Evolutionary conservation across 2,888 invertebrate genomes (phyloP).

Genomic region (Spisula subtruncata): DNA sequence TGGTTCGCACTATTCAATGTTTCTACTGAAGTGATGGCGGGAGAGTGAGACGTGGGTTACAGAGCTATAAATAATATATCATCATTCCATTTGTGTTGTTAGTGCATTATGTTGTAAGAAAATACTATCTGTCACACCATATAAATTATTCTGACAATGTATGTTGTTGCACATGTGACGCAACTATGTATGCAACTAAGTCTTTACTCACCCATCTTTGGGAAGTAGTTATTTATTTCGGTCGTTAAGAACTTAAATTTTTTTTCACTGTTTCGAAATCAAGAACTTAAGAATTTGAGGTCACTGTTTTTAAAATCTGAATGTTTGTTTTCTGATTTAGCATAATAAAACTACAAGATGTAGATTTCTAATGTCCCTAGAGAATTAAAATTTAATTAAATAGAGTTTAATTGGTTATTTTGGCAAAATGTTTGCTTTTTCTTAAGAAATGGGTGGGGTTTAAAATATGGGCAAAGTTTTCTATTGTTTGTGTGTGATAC

Average conservation of each 20-base stretch:
- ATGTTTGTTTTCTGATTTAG: background rate
- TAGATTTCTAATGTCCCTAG: background rate
- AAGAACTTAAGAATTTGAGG: no score
- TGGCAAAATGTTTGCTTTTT: background rate
- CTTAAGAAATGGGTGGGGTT: background rate
- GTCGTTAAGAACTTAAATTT: no score
- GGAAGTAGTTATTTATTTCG: no score
- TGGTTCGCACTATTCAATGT: slow-evolving; percentile 52
- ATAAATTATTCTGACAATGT: background rate
- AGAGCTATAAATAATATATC: background rate
- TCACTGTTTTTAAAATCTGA: no score
- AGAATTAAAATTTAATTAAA: background rate
- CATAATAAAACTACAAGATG: background rate
- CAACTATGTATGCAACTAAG: background rate
- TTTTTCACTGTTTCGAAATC: no score
- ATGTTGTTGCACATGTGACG: background rate
- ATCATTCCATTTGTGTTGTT: slow-evolving; percentile 43
- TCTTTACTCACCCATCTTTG: background rate
- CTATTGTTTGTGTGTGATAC: background rate
- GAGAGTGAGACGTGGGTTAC: background rate
- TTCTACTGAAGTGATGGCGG: slow-evolving; percentile 30
- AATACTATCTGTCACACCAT: background rate
- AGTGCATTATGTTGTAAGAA: background rate
- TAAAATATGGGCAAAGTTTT: background rate
- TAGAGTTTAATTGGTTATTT: background rate